These are phyloP conservation scores for Protodeltote pygarga DNA, from an alignment of 2,888 invertebrate genomes.

Conservation along the genomic window DNA sequence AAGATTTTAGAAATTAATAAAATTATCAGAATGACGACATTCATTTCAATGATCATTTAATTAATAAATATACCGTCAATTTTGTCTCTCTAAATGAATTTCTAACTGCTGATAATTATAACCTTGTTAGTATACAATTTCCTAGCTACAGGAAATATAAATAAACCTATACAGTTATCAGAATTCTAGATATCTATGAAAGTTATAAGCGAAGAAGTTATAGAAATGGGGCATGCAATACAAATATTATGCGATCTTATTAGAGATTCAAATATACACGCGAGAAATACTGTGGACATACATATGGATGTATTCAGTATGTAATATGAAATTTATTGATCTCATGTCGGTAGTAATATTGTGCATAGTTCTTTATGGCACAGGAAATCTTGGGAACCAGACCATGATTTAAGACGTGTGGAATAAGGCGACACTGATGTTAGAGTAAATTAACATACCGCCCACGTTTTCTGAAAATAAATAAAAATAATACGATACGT, in stretches of 20 bases:
- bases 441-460: slow-evolving; percentile 34
- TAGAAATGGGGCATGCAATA: slow-evolving; percentile 46
- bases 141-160: slow-evolving; percentile 31
- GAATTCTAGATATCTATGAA: slow-evolving; percentile 13
- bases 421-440: slow-evolving; percentile 13
- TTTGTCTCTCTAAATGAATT: neutral
- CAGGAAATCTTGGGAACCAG: slow-evolving; percentile 46
- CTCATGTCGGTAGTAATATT: slow-evolving; percentile 33
- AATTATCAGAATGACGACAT: neutral
- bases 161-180: slow-evolving; percentile 12
- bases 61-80: neutral
- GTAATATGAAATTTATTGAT: slow-evolving; percentile 46
- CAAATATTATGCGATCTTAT: slow-evolving; percentile 49
- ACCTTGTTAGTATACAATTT: slow-evolving; percentile 10
- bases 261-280: slow-evolving; percentile 60
- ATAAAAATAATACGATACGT: slow-evolving; percentile 20
- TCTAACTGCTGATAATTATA: neutral
- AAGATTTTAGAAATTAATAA: slow-evolving; percentile 4
- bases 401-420: slow-evolving; percentile 40
- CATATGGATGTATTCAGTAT: slow-evolving; percentile 40
- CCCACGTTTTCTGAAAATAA: slow-evolving; percentile 25
- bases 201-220: slow-evolving; percentile 35
- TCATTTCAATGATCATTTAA: neutral
- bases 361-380: slow-evolving; percentile 42
- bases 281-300: slow-evolving; percentile 49